Evolutionary conservation across 2,797 vertebrate genomes (phyloP).

Genomic region (Tiaroga cobitis): DNA sequence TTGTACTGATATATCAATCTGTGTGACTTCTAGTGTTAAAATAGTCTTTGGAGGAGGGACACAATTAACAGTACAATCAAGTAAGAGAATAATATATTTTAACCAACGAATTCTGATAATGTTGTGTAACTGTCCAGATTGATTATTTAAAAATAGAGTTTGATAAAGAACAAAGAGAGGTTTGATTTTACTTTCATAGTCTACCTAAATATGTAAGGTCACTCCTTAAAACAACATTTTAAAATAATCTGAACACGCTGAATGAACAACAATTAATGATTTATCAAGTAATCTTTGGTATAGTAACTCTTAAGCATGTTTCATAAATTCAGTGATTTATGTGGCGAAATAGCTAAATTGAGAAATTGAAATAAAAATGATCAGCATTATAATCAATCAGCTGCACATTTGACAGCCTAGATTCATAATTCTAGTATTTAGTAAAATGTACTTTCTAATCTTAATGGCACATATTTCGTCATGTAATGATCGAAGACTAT

Average conservation of each 20-base stretch:
- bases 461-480: neutral
- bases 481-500: neutral
- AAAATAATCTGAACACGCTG: neutral
- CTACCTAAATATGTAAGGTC: no score
- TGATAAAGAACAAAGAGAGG: neutral
- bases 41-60: slow-evolving; percentile 30
- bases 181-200: neutral
- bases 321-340: neutral
- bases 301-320: neutral
- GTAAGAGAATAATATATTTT: slow-evolving; percentile 13
- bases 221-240: neutral
- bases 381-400: neutral
- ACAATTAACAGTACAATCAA: slow-evolving; percentile 15
- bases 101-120: neutral
- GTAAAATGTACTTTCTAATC: neutral
- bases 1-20: neutral
- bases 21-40: slow-evolving; percentile 35
- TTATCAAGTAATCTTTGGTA: neutral
- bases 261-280: neutral
- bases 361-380: neutral
- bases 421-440: no score
- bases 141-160: neutral
- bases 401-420: neutral
- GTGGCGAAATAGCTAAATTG: neutral
- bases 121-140: neutral